Base-by-base conservation (phyloP, 2,113 vertebrate genomes). In the Sceloporus tristichus region DNA sequence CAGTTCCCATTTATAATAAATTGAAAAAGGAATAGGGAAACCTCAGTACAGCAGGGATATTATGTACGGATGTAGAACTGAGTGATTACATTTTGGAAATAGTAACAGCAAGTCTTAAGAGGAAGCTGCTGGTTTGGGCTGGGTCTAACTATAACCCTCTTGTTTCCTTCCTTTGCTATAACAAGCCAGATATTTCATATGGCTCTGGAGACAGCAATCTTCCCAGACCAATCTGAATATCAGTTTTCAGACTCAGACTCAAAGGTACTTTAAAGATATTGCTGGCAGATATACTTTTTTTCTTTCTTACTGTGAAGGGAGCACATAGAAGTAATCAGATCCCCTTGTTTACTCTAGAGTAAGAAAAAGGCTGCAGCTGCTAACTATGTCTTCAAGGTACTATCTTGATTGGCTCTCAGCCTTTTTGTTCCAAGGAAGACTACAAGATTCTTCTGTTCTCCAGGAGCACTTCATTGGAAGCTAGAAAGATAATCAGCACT, bases 141-240 rank as follows among this genome's bases (percentile, higher is more conserved):
- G 92, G 94, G 91, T 93, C 90, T 91, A 91, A 91, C 90, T 87
- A 91, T 91, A 94, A 92, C 92, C 89, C 92, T 92, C 90, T 91
- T 89, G 93, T 92, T 96, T 96, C 95, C 95, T 94, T 93, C 91
- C 92, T 95, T 93, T 87, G 94, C 93, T 93, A 82, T 1, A n/a
- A 87, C 89, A 92, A 92, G 89, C 68, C 84, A 85, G 14, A n/a
- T 78, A 29, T 29, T 29, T 71, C 29, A n/a, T 5, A 71, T 71
- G 25, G 68, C 68, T 71, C 25, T 29, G 68, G 68, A 71, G 27
- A 71, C 27, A 29, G 68, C 8, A 29, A 71, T 29, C 88, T 21
- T 74, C 59, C 59, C 59, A 62, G 29, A 27, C 68, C 29, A 29
- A 29, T 71, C 27, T 27, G 9, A 71, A 29, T 71, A 27, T 9